Base-by-base conservation (phyloP, 2,888 invertebrate species). In the Hartigia nigra region DNA sequence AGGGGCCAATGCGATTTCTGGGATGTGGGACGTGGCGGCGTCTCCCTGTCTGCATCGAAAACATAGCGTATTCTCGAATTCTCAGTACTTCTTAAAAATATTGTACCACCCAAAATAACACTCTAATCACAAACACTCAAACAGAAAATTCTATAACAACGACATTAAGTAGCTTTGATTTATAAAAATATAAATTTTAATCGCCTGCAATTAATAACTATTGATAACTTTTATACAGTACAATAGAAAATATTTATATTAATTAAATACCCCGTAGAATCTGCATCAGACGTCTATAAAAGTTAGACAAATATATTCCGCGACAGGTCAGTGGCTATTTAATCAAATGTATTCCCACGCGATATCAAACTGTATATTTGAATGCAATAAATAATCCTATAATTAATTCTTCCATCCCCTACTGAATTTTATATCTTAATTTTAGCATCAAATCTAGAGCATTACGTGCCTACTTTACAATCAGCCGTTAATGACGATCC, bases 11-110 rank as follows among this genome's bases (percentile, higher is more conserved):
- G 39, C 14, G 39, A 55, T 55, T 55, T 55, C 72, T 37, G 80
- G 80, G 81, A 86, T 87, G 81, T 86, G 83, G 86, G 83, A 77
- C 87, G 80, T 77, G 76, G 69, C 81, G 86, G 86, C 86, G 86
- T 80, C 86, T 84, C 81, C 83, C 79, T 77, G 86, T 86, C 86
- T 86, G 84, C 84, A 83, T 77, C 84, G 75, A 84, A 86, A 85
- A 86, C 85, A 77, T 81, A 75, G 32, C 76, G 69, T 74, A 74
- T 69, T 69, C 32, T 32, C 74, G 70, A 36, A 70, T 74, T 74
- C 74, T 12, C 77, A 32, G 31, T 72, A 32, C 9, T 72, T n/a
- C 23, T 23, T 72, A 5, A 55, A 55, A 55, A 55, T 55, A 23
- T 9, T 23, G 39, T 55, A 55, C 5, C 39, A 55, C 39, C 39